These are phyloP conservation scores for Procambarus virginalis DNA, from an alignment of 1,140 invertebrate species.

Conservation along the genomic window DNA sequence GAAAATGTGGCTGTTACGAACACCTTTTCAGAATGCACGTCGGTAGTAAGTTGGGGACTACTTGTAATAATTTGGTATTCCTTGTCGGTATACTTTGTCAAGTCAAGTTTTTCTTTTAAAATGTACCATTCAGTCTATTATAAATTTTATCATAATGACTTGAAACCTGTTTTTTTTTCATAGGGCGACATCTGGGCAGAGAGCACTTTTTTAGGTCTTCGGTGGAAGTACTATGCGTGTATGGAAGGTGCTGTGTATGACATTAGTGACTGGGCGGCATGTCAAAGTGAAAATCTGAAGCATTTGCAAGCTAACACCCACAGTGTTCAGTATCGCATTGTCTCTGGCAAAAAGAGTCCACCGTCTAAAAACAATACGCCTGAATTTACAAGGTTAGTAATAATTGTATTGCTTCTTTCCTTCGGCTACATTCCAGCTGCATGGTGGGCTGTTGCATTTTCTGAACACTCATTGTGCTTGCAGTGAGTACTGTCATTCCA, in stretches of 20 bases:
- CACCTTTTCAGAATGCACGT: too few species aligned
- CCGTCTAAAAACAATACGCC: slow-evolving; percentile 53
- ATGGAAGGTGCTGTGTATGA: slow-evolving; percentile 96
- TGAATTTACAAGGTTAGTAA: slow-evolving; percentile 59
- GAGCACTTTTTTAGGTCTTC: slow-evolving; percentile 87
- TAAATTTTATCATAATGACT: too few species aligned
- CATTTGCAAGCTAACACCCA: slow-evolving; percentile 86
- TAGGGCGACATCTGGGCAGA: slow-evolving; percentile 98
- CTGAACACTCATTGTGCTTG: too few species aligned
- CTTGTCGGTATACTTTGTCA: too few species aligned
- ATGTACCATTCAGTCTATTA: too few species aligned
- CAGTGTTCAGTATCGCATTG: slow-evolving; percentile 93
- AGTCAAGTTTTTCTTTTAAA: too few species aligned
- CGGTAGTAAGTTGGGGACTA: too few species aligned
- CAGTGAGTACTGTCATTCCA: too few species aligned
- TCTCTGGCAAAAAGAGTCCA: slow-evolving; percentile 78
- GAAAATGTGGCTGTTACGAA: too few species aligned
- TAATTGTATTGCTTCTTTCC: not conserved
- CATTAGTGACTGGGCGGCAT: slow-evolving; percentile 96
- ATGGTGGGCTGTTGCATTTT: too few species aligned
- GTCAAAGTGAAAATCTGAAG: slow-evolving; percentile 80
- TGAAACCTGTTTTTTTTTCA: slow-evolving; percentile 44
- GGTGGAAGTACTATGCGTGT: slow-evolving; percentile 96
- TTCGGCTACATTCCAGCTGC: too few species aligned
- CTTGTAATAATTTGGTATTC: too few species aligned